phyloP scores from a whole-genome alignment of 2,113 vertebrate species.

The Elephas maximus region DNA sequence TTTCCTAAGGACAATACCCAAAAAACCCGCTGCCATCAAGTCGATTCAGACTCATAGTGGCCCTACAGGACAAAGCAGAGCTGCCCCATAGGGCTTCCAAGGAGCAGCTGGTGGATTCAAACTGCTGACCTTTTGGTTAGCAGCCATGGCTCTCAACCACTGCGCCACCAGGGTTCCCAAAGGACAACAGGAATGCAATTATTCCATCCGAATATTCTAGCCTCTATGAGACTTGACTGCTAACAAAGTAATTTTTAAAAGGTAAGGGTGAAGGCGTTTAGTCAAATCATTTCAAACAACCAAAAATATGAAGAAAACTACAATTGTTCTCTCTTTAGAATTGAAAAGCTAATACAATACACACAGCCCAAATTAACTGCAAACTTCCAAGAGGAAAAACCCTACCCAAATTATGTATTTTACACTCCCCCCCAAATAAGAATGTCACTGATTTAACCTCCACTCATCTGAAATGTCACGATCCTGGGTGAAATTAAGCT shows the following conservation, averaged over 20 bases:
- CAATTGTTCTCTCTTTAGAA: slow-evolving; percentile 27
- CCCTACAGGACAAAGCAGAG: no score
- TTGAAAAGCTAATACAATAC: background rate
- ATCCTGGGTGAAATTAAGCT: slow-evolving; percentile 17
- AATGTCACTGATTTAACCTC: background rate
- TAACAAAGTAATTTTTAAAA: slow-evolving; percentile 32
- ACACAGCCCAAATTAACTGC: background rate
- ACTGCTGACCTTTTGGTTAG: no score
- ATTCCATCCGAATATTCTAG: slow-evolving; percentile 20
- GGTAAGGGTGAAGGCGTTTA: background rate
- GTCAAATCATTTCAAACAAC: slow-evolving; percentile 48
- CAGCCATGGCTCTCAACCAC: no score
- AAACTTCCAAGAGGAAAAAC: slow-evolving; percentile 50
- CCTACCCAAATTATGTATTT: background rate
- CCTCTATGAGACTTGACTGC: background rate
- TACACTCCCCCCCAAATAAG: background rate
- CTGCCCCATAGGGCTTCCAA: no score
- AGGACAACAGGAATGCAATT: background rate
- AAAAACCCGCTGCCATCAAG: no score
- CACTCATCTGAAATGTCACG: slow-evolving; percentile 11
- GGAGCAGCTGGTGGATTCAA: no score
- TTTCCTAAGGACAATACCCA: background rate
- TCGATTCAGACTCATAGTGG: no score
- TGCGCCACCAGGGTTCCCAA: background rate
- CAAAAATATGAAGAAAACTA: slow-evolving; percentile 35